Percentiles rank a stretch among this genome's conserved stretches.
These are phyloP conservation scores for Folsomia manolachei DNA, from an alignment of 2,888 invertebrate genomes.

Conservation along the genomic window DNA sequence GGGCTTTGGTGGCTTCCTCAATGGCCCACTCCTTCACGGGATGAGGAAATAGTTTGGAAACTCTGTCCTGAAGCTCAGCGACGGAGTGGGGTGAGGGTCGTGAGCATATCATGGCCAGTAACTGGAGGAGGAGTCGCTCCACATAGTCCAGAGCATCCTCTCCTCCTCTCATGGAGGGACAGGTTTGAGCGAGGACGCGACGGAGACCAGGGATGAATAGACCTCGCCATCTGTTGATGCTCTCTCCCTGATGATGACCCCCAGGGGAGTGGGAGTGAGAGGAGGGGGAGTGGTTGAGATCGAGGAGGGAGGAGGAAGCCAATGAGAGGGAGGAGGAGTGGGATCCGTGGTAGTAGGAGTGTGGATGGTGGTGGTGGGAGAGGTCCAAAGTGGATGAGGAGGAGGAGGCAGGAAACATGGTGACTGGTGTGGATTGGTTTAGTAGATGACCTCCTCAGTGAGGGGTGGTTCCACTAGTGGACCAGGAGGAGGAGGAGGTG, in stretches of 20 bases:
- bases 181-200: conserved; percentile 87
- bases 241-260: no score
- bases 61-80: conserved; percentile 89
- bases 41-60: conserved; percentile 87
- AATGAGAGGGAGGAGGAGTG: no score
- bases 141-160: conserved; percentile 90
- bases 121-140: conserved; percentile 81
- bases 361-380: no score
- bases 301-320: no score
- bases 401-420: not conserved
- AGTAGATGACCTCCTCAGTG: no score
- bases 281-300: no score
- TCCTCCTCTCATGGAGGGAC: conserved; percentile 78
- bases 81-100: conserved; percentile 62
- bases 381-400: not conserved
- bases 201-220: conserved; percentile 80
- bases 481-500: no score
- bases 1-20: conserved; percentile 79
- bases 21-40: conserved; percentile 93
- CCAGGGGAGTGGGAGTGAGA: no score
- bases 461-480: no score
- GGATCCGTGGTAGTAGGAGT: no score
- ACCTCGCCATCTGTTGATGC: conserved; percentile 95
- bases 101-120: conserved; percentile 83
- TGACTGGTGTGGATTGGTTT: not conserved